phyloP scores from a whole-genome alignment of 2,888 invertebrate species.

The Muschampia plurimacula region DNA sequence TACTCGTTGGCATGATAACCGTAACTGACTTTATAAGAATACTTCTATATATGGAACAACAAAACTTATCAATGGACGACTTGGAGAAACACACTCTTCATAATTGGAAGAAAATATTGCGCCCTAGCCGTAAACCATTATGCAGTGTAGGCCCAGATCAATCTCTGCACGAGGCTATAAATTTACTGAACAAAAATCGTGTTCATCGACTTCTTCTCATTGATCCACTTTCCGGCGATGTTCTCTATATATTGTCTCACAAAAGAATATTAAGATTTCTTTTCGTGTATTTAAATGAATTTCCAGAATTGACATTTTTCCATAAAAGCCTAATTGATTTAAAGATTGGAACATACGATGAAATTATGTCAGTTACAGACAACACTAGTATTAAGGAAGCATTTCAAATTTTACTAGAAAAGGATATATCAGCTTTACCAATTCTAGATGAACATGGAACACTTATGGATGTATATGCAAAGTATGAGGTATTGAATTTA shows the following conservation, averaged over 20 bases:
- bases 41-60: conserved; percentile 71
- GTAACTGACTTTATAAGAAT: conserved; percentile 81
- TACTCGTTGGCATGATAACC: conserved; percentile 80
- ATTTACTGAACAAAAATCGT: conserved; percentile 74
- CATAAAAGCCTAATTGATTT: conserved; percentile 75
- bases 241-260: conserved; percentile 78
- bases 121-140: conserved; percentile 71
- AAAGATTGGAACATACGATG: conserved; percentile 78
- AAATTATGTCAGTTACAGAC: conserved; percentile 74
- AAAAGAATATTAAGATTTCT: conserved; percentile 79
- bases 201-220: conserved; percentile 78
- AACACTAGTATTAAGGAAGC: conserved; percentile 74
- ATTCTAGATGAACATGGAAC: conserved; percentile 74
- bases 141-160: conserved; percentile 76
- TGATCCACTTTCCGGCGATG: conserved; percentile 74
- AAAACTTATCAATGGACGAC: conserved; percentile 76
- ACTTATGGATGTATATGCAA: conserved; percentile 78
- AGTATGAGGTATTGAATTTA: conserved; percentile 88
- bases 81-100: conserved; percentile 78
- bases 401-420: conserved; percentile 75
- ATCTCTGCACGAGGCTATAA: conserved; percentile 79
- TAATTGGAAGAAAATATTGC: conserved; percentile 77
- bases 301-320: conserved; percentile 80
- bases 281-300: conserved; percentile 81
- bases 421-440: conserved; percentile 80